Evolutionary conservation across 92 coral and sea anemone genomes (phyloP).

Genomic region (Epizoanthus stellaris): DNA sequence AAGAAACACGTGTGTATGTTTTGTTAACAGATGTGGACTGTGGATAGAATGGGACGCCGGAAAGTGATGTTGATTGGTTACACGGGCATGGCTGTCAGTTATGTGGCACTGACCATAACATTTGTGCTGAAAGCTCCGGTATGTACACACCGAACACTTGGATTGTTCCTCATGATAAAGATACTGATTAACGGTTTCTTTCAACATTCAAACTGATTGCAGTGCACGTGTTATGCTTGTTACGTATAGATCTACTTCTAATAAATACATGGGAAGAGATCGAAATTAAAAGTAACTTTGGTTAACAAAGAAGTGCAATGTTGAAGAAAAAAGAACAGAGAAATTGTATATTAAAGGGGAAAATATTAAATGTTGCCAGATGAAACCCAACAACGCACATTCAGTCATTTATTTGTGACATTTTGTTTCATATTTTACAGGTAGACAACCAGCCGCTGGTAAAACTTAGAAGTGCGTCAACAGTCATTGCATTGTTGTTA

Average conservation of each 20-base stretch:
- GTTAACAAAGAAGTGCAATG: no score
- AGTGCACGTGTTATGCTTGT: no score
- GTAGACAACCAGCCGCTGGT: conserved; percentile 26
- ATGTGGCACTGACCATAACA: conserved; percentile 6
- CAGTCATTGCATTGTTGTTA: conserved; percentile 21
- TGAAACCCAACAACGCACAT: no score
- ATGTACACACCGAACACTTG: background rate
- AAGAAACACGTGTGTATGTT: background rate
- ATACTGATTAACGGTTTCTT: no score
- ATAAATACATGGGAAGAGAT: no score
- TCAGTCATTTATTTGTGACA: background rate
- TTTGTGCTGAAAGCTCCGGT: conserved; percentile 43
- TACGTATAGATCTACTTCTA: no score
- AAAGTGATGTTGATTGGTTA: conserved; percentile 16
- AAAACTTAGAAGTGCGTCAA: conserved; percentile 23
- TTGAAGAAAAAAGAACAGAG: no score
- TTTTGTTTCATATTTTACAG: conserved; percentile 8
- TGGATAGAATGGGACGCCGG: conserved; percentile 30
- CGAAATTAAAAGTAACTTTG: no score
- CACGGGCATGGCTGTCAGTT: conserved; percentile 35
- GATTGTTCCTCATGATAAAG: no score
- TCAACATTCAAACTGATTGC: no score
- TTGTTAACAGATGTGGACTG: conserved; percentile 33
- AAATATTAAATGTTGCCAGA: no score
- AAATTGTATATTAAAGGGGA: no score